These are phyloP conservation scores for Halocaridina rubra DNA, from an alignment of 2,888 invertebrate species.

Conservation along the genomic window DNA sequence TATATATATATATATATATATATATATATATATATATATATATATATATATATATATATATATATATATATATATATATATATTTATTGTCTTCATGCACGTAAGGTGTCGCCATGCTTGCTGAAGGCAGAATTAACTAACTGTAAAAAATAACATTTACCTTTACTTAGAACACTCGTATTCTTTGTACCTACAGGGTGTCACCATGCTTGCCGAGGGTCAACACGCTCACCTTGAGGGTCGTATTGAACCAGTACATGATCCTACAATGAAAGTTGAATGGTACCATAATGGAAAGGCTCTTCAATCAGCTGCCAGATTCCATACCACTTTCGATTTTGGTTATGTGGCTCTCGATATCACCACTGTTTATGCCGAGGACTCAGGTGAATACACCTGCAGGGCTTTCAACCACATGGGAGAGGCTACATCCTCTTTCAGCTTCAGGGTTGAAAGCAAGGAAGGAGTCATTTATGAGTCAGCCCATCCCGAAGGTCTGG, in stretches of 20 bases:
- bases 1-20: too few species aligned
- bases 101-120: too few species aligned
- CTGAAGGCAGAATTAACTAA: too few species aligned
- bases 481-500: slow-evolving; percentile 93
- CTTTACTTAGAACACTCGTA: too few species aligned
- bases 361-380: slow-evolving; percentile 92
- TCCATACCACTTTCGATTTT: slow-evolving; percentile 96
- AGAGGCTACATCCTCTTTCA: slow-evolving; percentile 85
- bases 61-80: too few species aligned
- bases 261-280: slow-evolving; percentile 88
- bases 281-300: slow-evolving; percentile 94
- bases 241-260: slow-evolving; percentile 90
- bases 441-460: slow-evolving; percentile 78
- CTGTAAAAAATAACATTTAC: too few species aligned
- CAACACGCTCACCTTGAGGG: slow-evolving; percentile 95
- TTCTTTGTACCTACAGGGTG: too few species aligned
- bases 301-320: slow-evolving; percentile 87
- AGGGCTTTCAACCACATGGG: slow-evolving; percentile 92
- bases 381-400: slow-evolving; percentile 94
- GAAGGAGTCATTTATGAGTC: slow-evolving; percentile 89
- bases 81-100: too few species aligned
- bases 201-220: slow-evolving; percentile 87
- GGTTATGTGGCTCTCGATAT: slow-evolving; percentile 97
- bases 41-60: too few species aligned
- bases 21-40: too few species aligned